Evolutionary conservation across 2,888 invertebrate species (phyloP).

Genomic region (Panzeria rudis): DNA sequence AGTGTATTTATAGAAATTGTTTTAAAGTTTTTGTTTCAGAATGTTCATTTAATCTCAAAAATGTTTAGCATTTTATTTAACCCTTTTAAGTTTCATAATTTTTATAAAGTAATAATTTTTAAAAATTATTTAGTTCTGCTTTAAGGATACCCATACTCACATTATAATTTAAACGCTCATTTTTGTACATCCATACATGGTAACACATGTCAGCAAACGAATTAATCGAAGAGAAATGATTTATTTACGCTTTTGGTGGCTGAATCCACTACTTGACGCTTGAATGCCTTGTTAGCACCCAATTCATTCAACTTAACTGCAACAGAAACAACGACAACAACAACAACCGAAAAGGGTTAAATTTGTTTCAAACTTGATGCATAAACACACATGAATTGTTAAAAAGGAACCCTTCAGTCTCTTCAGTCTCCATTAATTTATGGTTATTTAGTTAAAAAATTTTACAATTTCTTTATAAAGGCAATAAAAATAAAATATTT

Average conservation of each 20-base stretch:
- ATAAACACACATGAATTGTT: constrained; percentile 50
- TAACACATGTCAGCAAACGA: constrained; percentile 84
- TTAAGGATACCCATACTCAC: constrained; percentile 4
- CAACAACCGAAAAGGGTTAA: constrained; percentile 65
- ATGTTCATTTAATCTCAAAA: background rate
- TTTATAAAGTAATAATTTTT: constrained; percentile 20
- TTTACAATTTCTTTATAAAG: constrained; percentile 47
- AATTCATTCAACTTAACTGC: constrained; percentile 33
- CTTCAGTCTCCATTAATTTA: constrained; percentile 61
- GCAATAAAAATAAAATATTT: constrained; percentile 26
- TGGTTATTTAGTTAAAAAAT: constrained; percentile 63
- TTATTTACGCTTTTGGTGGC: constrained; percentile 80
- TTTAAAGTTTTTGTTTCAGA: too few species aligned
- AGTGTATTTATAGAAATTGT: too few species aligned
- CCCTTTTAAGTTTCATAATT: background rate
- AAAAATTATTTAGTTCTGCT: constrained; percentile 63
- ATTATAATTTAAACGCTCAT: constrained; percentile 18
- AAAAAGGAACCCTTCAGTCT: constrained; percentile 55
- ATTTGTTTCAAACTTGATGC: constrained; percentile 12
- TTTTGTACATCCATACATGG: constrained; percentile 36
- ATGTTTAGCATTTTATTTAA: background rate
- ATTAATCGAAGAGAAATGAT: constrained; percentile 84
- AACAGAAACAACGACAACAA: background rate
- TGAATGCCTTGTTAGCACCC: constrained; percentile 76
- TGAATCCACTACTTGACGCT: constrained; percentile 74